A percentile compares a stretch with the other conserved stretches of the same genome.
These are phyloP conservation scores for Calameuta idolon DNA, from an alignment of 2,888 invertebrate species.

Conservation along the genomic window DNA sequence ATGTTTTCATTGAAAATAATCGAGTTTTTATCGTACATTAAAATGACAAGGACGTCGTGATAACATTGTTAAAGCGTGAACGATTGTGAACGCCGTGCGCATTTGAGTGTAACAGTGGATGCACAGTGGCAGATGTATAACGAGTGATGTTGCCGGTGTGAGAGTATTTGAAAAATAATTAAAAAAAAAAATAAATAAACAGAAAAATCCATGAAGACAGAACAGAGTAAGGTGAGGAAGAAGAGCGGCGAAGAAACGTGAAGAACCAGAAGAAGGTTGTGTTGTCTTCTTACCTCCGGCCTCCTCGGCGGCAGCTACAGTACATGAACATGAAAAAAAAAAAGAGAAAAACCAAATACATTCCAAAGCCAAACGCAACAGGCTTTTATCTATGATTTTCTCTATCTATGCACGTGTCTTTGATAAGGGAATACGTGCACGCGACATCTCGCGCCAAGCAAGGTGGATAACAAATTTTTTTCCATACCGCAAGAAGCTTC, in stretches of 20 bases:
- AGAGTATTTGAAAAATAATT: background rate
- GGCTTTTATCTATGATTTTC: slow-evolving; percentile 18
- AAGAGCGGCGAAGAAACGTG: background rate
- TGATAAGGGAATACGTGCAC: background rate
- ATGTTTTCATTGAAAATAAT: background rate
- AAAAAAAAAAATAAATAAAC: background rate
- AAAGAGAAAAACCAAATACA: slow-evolving; percentile 69
- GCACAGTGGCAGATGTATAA: background rate
- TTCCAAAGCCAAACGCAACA: slow-evolving; percentile 50
- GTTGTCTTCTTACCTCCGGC: slow-evolving; percentile 82
- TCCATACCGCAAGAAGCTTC: background rate
- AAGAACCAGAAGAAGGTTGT: slow-evolving; percentile 23
- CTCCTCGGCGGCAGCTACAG: slow-evolving; percentile 86
- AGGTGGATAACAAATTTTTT: no score
- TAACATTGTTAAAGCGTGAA: background rate
- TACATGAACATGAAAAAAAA: slow-evolving; percentile 73
- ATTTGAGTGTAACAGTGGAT: background rate
- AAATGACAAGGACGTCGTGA: background rate
- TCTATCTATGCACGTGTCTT: slow-evolving; percentile 28
- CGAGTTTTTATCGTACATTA: background rate
- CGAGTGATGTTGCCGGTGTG: background rate
- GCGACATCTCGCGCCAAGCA: background rate
- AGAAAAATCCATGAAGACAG: background rate
- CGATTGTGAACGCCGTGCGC: background rate
- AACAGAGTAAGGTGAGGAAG: background rate